Evolutionary conservation across 2,797 vertebrate species (phyloP).

Genomic region (Anguilla anguilla): DNA sequence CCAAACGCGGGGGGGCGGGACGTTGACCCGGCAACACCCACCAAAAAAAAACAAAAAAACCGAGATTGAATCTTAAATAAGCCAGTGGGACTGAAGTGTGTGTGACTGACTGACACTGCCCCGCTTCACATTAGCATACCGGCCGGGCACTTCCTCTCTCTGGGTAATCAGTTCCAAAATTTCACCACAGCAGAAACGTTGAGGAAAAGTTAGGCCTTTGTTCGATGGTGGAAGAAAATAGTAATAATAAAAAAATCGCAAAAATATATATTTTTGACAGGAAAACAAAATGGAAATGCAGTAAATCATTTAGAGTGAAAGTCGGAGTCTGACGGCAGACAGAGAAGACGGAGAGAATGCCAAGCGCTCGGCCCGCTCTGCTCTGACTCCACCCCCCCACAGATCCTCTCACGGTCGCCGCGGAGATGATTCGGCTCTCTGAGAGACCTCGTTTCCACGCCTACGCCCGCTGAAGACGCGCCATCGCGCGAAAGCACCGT

Average conservation of each 20-base stretch:
- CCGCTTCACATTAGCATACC: background rate
- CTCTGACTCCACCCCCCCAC: constrained; percentile 44
- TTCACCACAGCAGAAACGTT: constrained; percentile 26
- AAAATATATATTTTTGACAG: constrained; percentile 36
- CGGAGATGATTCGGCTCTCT: constrained; percentile 49
- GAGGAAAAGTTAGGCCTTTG: background rate
- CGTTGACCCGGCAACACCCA: background rate
- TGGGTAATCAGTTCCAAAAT: background rate
- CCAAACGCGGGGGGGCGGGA: too few relatives aligned
- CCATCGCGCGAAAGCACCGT: background rate
- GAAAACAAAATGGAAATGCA: constrained; percentile 51
- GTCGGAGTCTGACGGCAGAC: constrained; percentile 36
- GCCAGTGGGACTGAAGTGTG: background rate
- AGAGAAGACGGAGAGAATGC: constrained; percentile 38
- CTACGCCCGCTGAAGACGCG: background rate
- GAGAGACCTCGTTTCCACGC: constrained; percentile 17
- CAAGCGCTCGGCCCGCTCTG: constrained; percentile 33
- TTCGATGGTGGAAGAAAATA: background rate
- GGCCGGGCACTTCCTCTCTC: background rate
- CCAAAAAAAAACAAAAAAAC: background rate
- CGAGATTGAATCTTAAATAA: background rate
- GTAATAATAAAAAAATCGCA: too few relatives aligned
- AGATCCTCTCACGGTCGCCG: constrained; percentile 54
- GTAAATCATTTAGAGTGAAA: constrained; percentile 39
- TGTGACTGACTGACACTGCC: background rate